phyloP scores from a whole-genome alignment of 2,797 vertebrate species.

The Remorina albescens region DNA sequence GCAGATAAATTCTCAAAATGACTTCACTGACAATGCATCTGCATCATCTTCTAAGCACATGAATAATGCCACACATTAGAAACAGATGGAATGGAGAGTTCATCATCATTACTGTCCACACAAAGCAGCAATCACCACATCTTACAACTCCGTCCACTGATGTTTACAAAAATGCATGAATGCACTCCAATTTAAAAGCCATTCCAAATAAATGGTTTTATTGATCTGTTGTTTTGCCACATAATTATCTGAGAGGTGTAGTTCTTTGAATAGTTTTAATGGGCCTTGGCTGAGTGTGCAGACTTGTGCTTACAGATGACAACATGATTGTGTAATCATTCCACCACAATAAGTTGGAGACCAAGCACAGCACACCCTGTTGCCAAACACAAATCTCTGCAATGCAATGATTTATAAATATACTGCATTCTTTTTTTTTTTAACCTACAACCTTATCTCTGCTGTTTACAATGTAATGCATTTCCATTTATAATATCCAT shows the following conservation, averaged over 20 bases:
- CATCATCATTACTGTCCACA: conserved; percentile 49
- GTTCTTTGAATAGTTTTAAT: conserved; percentile 76
- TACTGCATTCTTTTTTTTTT: conserved; percentile 11
- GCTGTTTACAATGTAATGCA: conserved; percentile 18
- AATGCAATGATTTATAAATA: conserved; percentile 28
- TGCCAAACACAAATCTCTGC: conserved; percentile 35
- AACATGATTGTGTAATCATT: conserved; percentile 73
- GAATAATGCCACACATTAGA: neutral
- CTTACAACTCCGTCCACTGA: conserved; percentile 39
- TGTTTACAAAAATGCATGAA: conserved; percentile 70
- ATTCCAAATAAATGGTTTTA: conserved; percentile 71
- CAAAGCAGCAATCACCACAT: conserved; percentile 49
- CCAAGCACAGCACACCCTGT: conserved; percentile 7
- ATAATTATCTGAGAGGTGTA: conserved; percentile 73
- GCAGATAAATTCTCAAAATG: neutral
- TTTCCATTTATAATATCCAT: conserved; percentile 24
- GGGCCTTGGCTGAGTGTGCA: conserved; percentile 57
- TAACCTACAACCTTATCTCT: conserved; percentile 30
- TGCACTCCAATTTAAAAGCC: conserved; percentile 69
- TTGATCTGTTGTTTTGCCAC: conserved; percentile 78
- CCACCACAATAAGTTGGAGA: conserved; percentile 57
- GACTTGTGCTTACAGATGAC: conserved; percentile 66
- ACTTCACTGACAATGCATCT: conserved; percentile 17
- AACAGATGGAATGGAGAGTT: conserved; percentile 43
- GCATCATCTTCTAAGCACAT: neutral